Evolutionary conservation across 2,888 invertebrate species (phyloP), one percentile per base, ranked within the genome.

Genomic region (Cordilura impudica): DNA sequence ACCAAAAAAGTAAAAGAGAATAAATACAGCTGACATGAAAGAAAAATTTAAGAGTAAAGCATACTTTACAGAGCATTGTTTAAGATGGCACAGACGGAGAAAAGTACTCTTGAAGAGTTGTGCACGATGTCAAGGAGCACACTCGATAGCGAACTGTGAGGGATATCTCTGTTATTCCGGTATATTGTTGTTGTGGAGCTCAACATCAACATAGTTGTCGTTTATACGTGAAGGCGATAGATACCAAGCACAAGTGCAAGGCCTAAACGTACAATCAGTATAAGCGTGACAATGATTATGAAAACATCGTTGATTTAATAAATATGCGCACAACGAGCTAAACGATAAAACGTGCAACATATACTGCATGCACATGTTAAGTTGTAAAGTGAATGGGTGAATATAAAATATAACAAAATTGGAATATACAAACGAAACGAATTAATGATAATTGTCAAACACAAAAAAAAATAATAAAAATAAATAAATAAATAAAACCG

Each of bases 211-310:
- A 66, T 35, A 60, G 61, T 60, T 47, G 23, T 58, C 45, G 60
- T 53, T 49, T 31, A 54, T 53, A 43, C 21, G 23, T 49, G 67
- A 72, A 16, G 29, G 18, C 60, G 60, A 66, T 16, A 23, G n/a
- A 26, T 19, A 69, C 49, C 49, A 10, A 75, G 67, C 51, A 79
- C 71, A 79, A 79, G 79, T 79, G 79, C 79, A 79, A 75, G 79
- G 75, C 75, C 79, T 67, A 67, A 74, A 54, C 49, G 58, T 67
- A 45, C 56, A 75, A 71, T 79, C 67, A 79, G 79, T 79, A 72
- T 31, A 67, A 79, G 75, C 71, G 79, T 79, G 71, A 63, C 67
- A 79, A 75, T 79, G 79, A 75, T 72, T 79, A 71, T 58, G 71
- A 67, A 75, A 75, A 63, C 75, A 79, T 45, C 79, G 63, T 72